Evolutionary conservation across 1,140 invertebrate species (phyloP), one percentile per base, ranked within the genome.

Genomic region (Drosophila azteca): DNA sequence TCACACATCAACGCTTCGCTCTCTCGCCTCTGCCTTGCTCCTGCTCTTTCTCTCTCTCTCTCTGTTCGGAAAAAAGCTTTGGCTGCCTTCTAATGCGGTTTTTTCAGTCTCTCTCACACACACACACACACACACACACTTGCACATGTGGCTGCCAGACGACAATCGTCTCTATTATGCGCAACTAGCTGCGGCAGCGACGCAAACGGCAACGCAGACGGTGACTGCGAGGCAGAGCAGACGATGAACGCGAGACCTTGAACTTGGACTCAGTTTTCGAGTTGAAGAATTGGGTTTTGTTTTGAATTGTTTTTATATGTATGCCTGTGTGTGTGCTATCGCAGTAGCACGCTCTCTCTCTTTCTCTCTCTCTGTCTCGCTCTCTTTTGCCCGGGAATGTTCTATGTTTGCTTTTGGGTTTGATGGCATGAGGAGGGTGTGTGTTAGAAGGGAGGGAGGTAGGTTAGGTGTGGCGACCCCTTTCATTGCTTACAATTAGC

Each of bases 181-280:
- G 73, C 73, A 77, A 70, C 73, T 79, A 69, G 70, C 74, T 73
- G 68, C 3, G 53, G 45, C 61, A 44, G 43, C 35, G 69, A 59
- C 59, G 51, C 15, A 41, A 53, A 53, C 22, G 57, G 54, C 51
- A 50, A 31, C 45, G 31, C 50, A 67, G 58, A 46, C 41, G 51
- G 7, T 9, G 26, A 35, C 55, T 39, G 58, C 39, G 35, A 13
- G 35, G 24, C 77, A 53, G 39, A 50, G 61, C 67, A 81, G 69
- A 87, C 82, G 59, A 77, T 85, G 77, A 81, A 87, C 77, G 81
- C 73, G 24, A 83, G 82, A 90, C 87, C 87, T 90, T 90, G 87
- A 90, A 90, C 87, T 90, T 90, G 87, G 87, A 79, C 82, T 90
- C 82, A 90, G 73, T 90, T 90, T 78, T 67, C 67, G 79, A 88